A percentile compares a stretch with the other conserved stretches of the same genome.
phyloP scores from a whole-genome alignment of 1,140 invertebrate genomes.

The Oncopodura yosiiana region DNA sequence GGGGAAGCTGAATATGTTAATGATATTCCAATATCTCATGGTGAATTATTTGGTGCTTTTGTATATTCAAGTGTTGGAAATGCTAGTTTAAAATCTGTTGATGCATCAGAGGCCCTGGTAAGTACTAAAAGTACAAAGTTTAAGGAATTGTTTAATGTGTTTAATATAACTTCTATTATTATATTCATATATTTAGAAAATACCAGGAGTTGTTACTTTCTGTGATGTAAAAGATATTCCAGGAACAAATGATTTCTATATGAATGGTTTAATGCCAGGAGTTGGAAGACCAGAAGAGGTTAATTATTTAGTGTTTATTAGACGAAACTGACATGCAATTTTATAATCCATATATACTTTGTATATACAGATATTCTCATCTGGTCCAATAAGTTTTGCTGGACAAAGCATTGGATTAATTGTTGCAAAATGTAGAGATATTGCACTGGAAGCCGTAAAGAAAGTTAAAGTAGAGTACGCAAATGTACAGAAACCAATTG shows the following conservation, averaged over 20 bases:
- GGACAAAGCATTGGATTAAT: slow-evolving; percentile 64
- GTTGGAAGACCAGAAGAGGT: slow-evolving; percentile 33
- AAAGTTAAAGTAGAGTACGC: slow-evolving; percentile 57
- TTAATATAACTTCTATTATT: too few species aligned
- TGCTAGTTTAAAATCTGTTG: slow-evolving; percentile 36
- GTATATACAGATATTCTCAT: too few species aligned
- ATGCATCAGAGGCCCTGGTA: slow-evolving; percentile 37
- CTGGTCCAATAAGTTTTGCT: slow-evolving; percentile 39
- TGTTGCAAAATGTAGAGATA: slow-evolving; percentile 48
- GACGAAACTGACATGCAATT: background rate
- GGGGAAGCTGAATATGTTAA: slow-evolving; percentile 42
- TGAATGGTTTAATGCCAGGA: slow-evolving; percentile 20
- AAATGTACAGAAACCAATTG: slow-evolving; percentile 39
- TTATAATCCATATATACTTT: too few species aligned
- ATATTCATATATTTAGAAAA: background rate
- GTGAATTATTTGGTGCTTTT: slow-evolving; percentile 42
- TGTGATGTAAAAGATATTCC: slow-evolving; percentile 41
- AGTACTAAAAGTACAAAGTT: slow-evolving; percentile 26
- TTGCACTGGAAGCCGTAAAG: slow-evolving; percentile 53
- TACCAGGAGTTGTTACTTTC: slow-evolving; percentile 39
- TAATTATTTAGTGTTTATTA: background rate
- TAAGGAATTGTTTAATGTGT: background rate
- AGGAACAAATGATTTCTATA: slow-evolving; percentile 34
- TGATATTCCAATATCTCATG: slow-evolving; percentile 39
- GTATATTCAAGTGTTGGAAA: slow-evolving; percentile 40